phyloP scores from a whole-genome alignment of 2,797 vertebrate genomes.

The Enteromius paludinosus region DNA sequence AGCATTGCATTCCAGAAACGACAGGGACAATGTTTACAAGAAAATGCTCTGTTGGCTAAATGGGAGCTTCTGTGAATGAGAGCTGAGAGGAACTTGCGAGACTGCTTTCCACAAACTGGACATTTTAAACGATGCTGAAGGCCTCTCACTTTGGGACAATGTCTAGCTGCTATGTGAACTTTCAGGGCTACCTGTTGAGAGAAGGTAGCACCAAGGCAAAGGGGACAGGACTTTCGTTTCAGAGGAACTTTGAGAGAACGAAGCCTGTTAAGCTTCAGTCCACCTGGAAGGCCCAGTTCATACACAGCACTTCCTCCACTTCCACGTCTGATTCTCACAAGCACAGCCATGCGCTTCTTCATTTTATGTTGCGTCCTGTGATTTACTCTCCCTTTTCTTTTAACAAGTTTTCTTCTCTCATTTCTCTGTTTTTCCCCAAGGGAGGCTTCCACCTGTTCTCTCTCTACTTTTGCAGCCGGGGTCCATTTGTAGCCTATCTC shows the following conservation, averaged over 20 bases:
- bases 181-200: constrained; percentile 81
- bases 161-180: constrained; percentile 82
- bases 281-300: constrained; percentile 79
- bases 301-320: constrained; percentile 76
- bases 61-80: constrained; percentile 82
- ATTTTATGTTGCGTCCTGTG: constrained; percentile 70
- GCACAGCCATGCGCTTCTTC: constrained; percentile 78
- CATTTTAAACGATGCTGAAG: constrained; percentile 78
- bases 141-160: constrained; percentile 75
- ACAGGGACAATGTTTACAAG: constrained; percentile 78
- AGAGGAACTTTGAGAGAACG: constrained; percentile 80
- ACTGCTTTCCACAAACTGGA: constrained; percentile 82
- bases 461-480: constrained; percentile 70
- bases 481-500: constrained; percentile 77
- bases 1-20: constrained; percentile 83
- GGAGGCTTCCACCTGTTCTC: constrained; percentile 49
- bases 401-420: constrained; percentile 71
- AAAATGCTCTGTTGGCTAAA: constrained; percentile 80
- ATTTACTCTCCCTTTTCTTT: constrained; percentile 73
- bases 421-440: constrained; percentile 62
- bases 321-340: constrained; percentile 78
- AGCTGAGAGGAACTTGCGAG: constrained; percentile 77
- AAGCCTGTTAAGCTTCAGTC: constrained; percentile 76
- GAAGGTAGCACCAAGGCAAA: constrained; percentile 81
- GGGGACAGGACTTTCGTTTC: constrained; percentile 81